Base-by-base conservation (phyloP, 2,888 invertebrate genomes). In the Zootermopsis nevadensis region DNA sequence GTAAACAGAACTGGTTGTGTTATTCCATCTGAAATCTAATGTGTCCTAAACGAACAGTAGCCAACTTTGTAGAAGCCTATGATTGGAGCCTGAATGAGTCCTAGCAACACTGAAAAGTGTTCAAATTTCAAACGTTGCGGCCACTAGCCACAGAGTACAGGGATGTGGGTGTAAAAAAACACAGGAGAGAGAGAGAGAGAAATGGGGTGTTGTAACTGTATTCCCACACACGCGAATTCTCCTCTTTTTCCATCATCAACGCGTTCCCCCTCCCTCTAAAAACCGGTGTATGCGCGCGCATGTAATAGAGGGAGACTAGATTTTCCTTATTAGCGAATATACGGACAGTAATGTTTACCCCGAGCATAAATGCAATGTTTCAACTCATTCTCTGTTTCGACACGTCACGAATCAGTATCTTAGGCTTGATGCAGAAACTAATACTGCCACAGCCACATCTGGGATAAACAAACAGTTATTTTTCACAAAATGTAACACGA, bases 241-340 rank as follows among this genome's bases (percentile, higher is more conserved):
- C 79, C 79, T 79, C 79, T 79, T 79, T 79, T 79, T 79, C n/a
- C 79, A 79, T 79, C 66, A 79, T 79, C 79, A 66, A n/a, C n/a
- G n/a, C 79, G 79, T 79, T 79, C 66, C 79, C n/a, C 66, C 33
- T 35, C 38, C 79, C 53, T 53, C 48, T 42, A 10, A 24, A 35
- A 6, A 38, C 35, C 76, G n/a, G 77, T 60, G 79, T 53, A 66
- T n/a, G 60, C 24, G 77, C 30, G 66, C 66, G 79, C 48, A 42
- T 76, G 35, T 38, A 76, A 27, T 33, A 74, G 72, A 74, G 76
- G 33, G 72, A 74, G 35, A 33, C 79, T 79, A 79, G 79, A 79
- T 79, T 79, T 79, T 66, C 79, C 79, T 79, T 66, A 79, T 79
- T 79, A 79, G 79, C n/a, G 79, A 35, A 79, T 35, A 79, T 35